Conservation (phyloP, 1,140 invertebrate genomes). For the Lucilia cuprina region DNA sequence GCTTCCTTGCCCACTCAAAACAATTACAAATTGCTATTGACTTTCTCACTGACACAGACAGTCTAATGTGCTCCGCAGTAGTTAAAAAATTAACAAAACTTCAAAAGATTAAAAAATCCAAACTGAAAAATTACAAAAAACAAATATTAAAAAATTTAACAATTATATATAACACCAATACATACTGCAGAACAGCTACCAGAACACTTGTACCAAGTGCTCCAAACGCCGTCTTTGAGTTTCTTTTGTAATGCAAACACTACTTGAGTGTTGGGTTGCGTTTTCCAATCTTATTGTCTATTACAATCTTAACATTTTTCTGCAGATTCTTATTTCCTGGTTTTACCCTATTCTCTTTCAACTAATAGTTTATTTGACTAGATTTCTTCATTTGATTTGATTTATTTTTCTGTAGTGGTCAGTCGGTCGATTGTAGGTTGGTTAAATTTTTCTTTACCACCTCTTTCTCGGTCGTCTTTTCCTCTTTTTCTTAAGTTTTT, state of each 20-base stretch:
- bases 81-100: not conserved
- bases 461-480: not conserved
- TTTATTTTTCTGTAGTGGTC: not conserved
- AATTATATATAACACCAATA: not conserved
- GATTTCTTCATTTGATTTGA: not conserved
- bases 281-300: slow-evolving; percentile 3
- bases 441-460: not conserved
- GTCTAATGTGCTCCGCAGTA: not conserved
- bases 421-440: not conserved
- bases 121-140: not conserved
- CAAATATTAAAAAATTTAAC: not conserved
- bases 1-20: slow-evolving; percentile 50
- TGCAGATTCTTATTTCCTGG: not conserved
- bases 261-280: not conserved
- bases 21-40: slow-evolving; percentile 18
- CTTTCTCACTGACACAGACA: not conserved
- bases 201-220: too few species aligned
- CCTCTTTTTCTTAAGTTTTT: not conserved
- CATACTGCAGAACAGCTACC: not conserved
- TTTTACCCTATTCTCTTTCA: not conserved
- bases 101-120: slow-evolving; percentile 22
- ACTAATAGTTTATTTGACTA: not conserved
- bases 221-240: not conserved
- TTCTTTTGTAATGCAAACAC: not conserved
- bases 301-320: not conserved